Base-by-base conservation (phyloP, 2,888 invertebrate genomes). In the Isoperla grammatica region DNA sequence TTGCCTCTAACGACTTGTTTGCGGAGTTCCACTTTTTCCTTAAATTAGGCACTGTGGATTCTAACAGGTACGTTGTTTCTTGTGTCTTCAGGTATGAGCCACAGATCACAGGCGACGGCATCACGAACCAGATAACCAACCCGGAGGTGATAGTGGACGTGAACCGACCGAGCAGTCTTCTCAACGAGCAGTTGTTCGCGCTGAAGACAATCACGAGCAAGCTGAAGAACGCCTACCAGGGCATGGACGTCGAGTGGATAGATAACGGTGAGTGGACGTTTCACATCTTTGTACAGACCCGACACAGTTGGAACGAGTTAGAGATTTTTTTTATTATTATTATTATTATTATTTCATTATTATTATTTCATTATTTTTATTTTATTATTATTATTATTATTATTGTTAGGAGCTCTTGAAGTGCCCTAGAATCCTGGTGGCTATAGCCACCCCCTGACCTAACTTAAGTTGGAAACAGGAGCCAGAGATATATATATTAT, bases 231-330 rank as follows among this genome's bases (percentile, higher is more conserved):
- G 96, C 96, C 0, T 92, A 88, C 76, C 92, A 92, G 70, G 96
- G 95, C 0, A 82, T 88, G 66, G 94, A 95, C 71, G 94, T 95
- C 35, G 90, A 92, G 69, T 93, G 91, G 91, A 79, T 80, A 48
- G 87, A 87, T 67, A 78, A 37, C 39, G 53, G 53, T 53, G 12
- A 29, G 29, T 29, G n/a, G n/a, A n/a, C n/a, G n/a, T n/a, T n/a
- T n/a, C n/a, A n/a, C n/a, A n/a, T n/a, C n/a, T n/a, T n/a, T n/a
- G n/a, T n/a, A n/a, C n/a, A n/a, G n/a, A n/a, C n/a, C n/a, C n/a
- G n/a, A n/a, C n/a, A n/a, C n/a, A n/a, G n/a, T n/a, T n/a, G n/a
- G n/a, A n/a, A n/a, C n/a, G n/a, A n/a, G n/a, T n/a, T n/a, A n/a
- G n/a, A n/a, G n/a, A n/a, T n/a, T n/a, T n/a, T 53, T n/a, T 53